Base-by-base conservation (phyloP, 2,888 invertebrate genomes). In the Andrena bicolor region DNA sequence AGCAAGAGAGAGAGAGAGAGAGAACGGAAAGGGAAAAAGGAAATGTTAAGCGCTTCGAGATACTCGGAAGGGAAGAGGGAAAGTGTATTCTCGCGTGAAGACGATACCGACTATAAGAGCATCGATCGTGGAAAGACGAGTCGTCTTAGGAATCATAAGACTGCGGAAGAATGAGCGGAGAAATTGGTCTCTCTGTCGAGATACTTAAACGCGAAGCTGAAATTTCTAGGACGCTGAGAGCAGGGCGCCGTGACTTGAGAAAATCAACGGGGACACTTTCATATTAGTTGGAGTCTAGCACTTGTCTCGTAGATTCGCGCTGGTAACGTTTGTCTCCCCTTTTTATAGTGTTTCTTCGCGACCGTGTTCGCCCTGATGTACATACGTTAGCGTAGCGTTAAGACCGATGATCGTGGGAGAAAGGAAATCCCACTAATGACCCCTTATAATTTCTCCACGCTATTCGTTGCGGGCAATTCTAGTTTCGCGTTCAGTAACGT, bases 361-460 rank as follows among this genome's bases (percentile, higher is more conserved):
- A 75, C 84, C 74, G 69, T 69, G 80, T 73, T 83, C 51, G 53
- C 49, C 86, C 77, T 75, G 83, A 79, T 92, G 92, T 92, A 92
- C 90, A 92, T 92, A 92, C 82, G 82, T 90, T 91, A 90, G 83
- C 56, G 65, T 86, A 85, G 70, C 65, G 60, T 83, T 86, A 82
- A 84, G 60, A 72, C 78, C 64, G 68, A 71, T 70, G n/a, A 82
- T 74, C 84, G 69, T 68, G 80, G 76, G 73, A 81, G 83, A 83
- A 83, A 74, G 64, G 83, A 81, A 86, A 76, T 74, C 78, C 72
- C 79, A 72, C 89, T 82, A 8, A 86, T 85, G 20, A 48, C 80
- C 16, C 82, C 48, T 61, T 48, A 30, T 81, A 78, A 83, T 70
- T 63, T 86, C 49, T 69, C 75, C 20, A 65, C 76, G 71, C 35